phyloP scores from a whole-genome alignment of 2,797 vertebrate genomes.

The Chelonia mydas region DNA sequence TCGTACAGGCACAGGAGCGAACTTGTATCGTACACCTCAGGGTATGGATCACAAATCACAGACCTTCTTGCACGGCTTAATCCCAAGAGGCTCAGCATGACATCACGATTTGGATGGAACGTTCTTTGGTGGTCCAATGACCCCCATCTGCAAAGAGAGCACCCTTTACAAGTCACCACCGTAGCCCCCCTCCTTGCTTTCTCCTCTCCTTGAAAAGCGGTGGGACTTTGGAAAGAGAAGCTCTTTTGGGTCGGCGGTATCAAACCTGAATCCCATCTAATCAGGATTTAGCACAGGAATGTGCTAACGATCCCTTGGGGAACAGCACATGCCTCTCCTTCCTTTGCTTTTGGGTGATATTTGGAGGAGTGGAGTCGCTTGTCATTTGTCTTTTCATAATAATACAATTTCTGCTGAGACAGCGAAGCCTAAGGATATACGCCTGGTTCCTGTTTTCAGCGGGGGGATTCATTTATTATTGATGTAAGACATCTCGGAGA shows the following conservation, averaged over 20 bases:
- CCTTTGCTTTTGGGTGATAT: background rate
- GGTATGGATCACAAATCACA: background rate
- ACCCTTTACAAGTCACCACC: background rate
- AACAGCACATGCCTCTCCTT: background rate
- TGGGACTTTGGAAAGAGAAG: background rate
- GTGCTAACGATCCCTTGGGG: background rate
- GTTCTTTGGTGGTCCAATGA: background rate
- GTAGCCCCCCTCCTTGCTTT: background rate
- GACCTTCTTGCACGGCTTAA: background rate
- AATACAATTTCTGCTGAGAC: constrained; percentile 20
- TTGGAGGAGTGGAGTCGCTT: background rate
- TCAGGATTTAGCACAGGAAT: background rate
- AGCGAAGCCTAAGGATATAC: background rate
- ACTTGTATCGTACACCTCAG: background rate
- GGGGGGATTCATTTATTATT: background rate
- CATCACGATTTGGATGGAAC: background rate
- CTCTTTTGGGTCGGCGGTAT: background rate
- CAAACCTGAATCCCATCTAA: constrained; percentile 20
- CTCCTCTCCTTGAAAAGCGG: background rate
- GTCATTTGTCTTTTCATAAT: background rate
- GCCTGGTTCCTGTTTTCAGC: accelerated
- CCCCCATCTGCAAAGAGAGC: background rate
- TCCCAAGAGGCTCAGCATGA: background rate
- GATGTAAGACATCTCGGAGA: background rate
- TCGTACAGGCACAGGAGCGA: background rate